Evolutionary conservation across 1,140 invertebrate genomes (phyloP), one percentile per base, ranked within the genome.

Genomic region (Nephotettix cincticeps): DNA sequence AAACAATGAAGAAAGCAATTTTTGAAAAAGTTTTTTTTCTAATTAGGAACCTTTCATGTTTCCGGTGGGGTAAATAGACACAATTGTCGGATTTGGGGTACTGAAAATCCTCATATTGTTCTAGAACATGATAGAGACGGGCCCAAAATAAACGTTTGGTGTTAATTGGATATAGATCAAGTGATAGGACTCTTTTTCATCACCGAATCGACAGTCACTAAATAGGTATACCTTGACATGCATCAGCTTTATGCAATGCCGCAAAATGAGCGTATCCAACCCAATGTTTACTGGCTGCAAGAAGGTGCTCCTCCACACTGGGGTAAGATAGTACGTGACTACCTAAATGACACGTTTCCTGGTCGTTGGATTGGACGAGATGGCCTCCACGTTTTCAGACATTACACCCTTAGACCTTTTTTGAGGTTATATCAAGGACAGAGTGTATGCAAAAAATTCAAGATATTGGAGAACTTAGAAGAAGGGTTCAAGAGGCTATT

Each of bases 361-460:
- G 73, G 72, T 6, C 76, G 75, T 65, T 82, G 79, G 78, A 81
- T 83, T 72, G 80, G 80, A 56, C 75, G 78, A 67, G 71, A 72
- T 69, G 78, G 81, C 27, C 68, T 77, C 80, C 19, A 73, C 79
- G 69, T 80, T 77, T 63, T 78, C 77, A 30, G 81, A 83, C 75
- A 70, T 83, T 65, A 79, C 73, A 32, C 79, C 78, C 28, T 68
- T 78, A 40, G 80, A 82, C 76, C 82, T 80, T 78, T 80, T 80
- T 74, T 25, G 17, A 19, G 47, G 23, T 6, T n/a, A 54, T 19
- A 6, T 54, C 23, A 54, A 25, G 47, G 23, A 25, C 17, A 54
- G 47, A 54, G 47, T 36, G 4, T 36, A 6, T 14, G 32, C 32
- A 14, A 36, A 36, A 36, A 36, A 14, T 36, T 36, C 32, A 36